These are phyloP conservation scores for Anarrhichthys ocellatus DNA, from an alignment of 2,113 vertebrate species.

Conservation along the genomic window DNA sequence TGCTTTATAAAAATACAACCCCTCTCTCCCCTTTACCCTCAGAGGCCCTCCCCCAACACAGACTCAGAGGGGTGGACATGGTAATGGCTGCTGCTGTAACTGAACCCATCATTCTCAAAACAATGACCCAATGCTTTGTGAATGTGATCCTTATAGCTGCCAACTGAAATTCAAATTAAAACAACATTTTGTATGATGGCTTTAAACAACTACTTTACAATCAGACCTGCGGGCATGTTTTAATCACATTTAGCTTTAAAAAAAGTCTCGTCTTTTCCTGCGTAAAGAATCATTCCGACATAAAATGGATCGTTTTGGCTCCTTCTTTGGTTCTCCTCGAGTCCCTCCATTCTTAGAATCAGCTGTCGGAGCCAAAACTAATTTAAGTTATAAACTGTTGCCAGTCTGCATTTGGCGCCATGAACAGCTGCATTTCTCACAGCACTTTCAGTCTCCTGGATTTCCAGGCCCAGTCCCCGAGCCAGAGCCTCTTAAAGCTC, in stretches of 20 bases:
- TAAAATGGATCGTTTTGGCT: slow-evolving; percentile 28
- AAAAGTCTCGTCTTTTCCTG: neutral
- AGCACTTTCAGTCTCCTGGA: slow-evolving; percentile 48
- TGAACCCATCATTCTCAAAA: slow-evolving; percentile 48
- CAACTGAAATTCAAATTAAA: neutral
- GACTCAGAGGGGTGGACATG: slow-evolving; percentile 29
- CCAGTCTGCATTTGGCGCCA: slow-evolving; percentile 62
- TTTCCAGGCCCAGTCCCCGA: slow-evolving; percentile 38
- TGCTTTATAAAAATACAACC: slow-evolving; percentile 75
- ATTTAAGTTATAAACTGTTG: slow-evolving; percentile 68
- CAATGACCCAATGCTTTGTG: slow-evolving; percentile 9
- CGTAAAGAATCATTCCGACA: neutral
- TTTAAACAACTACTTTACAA: neutral
- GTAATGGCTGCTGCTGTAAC: slow-evolving; percentile 31
- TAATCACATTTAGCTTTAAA: neutral
- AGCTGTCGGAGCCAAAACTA: slow-evolving; percentile 65
- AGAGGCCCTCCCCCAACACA: slow-evolving; percentile 39
- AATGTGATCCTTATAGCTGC: neutral
- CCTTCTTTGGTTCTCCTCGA: slow-evolving; percentile 40
- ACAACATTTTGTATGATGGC: neutral
- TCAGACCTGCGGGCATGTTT: neutral
- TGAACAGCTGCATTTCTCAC: slow-evolving; percentile 61
- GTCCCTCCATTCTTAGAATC: slow-evolving; percentile 55
- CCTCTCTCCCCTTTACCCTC: slow-evolving; percentile 44
- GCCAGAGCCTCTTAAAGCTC: slow-evolving; percentile 29